Percentiles rank a stretch among this genome's conserved stretches.
phyloP scores from a whole-genome alignment of 2,797 vertebrate species.

The Cossypha polioptera region DNA sequence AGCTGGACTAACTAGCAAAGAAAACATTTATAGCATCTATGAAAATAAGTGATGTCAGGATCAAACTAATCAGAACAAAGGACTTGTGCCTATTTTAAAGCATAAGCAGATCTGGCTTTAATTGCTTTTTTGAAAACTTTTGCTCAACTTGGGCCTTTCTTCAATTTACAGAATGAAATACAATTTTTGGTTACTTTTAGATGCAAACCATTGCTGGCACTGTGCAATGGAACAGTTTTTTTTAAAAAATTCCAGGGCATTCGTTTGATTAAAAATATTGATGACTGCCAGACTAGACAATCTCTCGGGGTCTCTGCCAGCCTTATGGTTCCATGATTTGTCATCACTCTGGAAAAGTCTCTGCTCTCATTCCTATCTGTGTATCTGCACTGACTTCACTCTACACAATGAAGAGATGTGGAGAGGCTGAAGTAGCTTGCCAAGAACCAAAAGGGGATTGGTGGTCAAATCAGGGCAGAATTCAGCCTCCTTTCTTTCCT shows the following conservation, averaged over 20 bases:
- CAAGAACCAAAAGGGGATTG: not conserved
- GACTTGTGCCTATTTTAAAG: not conserved
- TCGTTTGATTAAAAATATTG: not conserved
- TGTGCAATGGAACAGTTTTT: not conserved
- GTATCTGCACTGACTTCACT: not conserved
- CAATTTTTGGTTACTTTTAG: conserved; percentile 9
- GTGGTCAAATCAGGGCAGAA: not conserved
- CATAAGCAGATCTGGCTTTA: not conserved
- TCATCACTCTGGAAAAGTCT: not conserved
- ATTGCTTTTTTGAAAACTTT: not conserved
- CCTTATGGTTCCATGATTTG: not conserved
- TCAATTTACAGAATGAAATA: conserved; percentile 1
- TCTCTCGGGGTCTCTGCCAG: conserved; percentile 5
- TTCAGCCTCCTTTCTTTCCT: not conserved
- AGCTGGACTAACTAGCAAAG: not conserved
- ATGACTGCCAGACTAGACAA: conserved; percentile 45
- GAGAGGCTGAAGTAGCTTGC: not conserved
- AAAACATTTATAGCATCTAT: not conserved
- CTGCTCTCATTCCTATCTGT: not conserved
- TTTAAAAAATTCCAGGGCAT: not conserved
- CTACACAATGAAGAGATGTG: not conserved
- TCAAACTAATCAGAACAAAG: conserved; percentile 15
- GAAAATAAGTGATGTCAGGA: not conserved
- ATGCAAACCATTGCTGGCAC: conserved; percentile 32
- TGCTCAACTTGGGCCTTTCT: not conserved